These are phyloP conservation scores for Tupaia chinensis DNA, from an alignment of 2,113 vertebrate species.

Conservation along the genomic window DNA sequence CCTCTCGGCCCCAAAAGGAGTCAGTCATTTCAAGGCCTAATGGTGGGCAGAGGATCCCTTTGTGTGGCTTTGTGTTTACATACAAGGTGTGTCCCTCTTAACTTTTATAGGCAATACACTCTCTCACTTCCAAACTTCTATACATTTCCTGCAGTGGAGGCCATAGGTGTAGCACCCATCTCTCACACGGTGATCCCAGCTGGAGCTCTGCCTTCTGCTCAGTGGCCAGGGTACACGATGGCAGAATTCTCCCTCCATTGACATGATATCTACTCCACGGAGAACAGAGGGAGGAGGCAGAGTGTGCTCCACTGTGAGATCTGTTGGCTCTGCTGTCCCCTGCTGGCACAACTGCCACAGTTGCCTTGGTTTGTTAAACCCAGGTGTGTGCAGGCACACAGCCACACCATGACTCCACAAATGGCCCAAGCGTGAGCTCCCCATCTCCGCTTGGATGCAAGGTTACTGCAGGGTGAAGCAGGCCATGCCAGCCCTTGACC, in stretches of 20 bases:
- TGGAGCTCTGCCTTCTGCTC: background rate
- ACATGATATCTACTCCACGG: background rate
- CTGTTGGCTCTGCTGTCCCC: background rate
- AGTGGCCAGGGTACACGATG: background rate
- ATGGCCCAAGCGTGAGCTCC: background rate
- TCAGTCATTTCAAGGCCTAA: background rate
- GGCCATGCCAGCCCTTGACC: background rate
- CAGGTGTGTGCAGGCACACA: background rate
- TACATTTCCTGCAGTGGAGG: background rate
- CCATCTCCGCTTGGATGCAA: background rate
- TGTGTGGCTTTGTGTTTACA: background rate
- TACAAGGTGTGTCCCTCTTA: background rate
- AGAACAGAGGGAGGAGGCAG: background rate
- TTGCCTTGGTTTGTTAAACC: background rate
- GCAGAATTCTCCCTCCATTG: too few species aligned
- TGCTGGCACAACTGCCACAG: background rate
- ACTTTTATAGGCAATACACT: background rate
- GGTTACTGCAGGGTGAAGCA: background rate
- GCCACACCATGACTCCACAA: background rate
- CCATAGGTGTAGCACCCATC: fast-evolving
- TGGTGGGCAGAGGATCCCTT: background rate
- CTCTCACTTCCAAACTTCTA: background rate
- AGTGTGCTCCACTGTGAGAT: background rate
- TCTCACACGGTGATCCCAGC: fast-evolving
- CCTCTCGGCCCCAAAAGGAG: background rate